These are phyloP conservation scores for Chaitophorus viminalis DNA, from an alignment of 2,888 invertebrate genomes.

Conservation along the genomic window DNA sequence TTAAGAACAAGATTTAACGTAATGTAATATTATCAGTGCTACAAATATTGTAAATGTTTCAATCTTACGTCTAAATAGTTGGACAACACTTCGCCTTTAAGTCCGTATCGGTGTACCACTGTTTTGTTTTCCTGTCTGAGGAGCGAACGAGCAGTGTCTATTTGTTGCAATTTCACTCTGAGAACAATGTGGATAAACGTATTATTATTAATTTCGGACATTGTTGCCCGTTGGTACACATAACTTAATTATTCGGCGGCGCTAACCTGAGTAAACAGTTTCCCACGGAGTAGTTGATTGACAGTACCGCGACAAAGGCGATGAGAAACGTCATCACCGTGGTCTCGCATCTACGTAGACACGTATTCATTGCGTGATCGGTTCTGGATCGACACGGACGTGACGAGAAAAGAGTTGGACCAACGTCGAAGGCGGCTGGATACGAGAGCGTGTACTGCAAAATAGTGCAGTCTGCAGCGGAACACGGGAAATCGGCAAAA, in stretches of 20 bases:
- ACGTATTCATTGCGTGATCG: not conserved
- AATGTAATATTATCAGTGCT: not conserved
- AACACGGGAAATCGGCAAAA: too few species aligned
- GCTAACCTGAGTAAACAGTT: not conserved
- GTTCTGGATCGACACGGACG: not conserved
- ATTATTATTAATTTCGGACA: not conserved
- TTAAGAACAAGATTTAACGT: not conserved
- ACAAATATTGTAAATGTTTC: too few species aligned
- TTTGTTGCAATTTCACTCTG: slow-evolving; percentile 29
- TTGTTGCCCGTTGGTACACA: not conserved
- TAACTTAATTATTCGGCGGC: not conserved
- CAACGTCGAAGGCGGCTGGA: not conserved
- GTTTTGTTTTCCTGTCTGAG: not conserved
- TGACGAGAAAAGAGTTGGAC: not conserved
- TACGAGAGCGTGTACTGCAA: not conserved
- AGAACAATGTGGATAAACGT: not conserved
- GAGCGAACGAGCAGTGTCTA: not conserved
- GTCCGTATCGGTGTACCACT: not conserved
- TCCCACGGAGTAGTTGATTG: not conserved
- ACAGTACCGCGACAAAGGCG: not conserved
- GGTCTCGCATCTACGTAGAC: not conserved
- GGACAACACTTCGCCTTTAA: slow-evolving; percentile 61
- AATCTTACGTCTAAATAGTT: slow-evolving; percentile 63
- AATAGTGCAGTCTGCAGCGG: too few species aligned
- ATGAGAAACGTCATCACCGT: not conserved